Conservation (phyloP, 2,888 invertebrate species). For the Lochmaea crataegi region DNA sequence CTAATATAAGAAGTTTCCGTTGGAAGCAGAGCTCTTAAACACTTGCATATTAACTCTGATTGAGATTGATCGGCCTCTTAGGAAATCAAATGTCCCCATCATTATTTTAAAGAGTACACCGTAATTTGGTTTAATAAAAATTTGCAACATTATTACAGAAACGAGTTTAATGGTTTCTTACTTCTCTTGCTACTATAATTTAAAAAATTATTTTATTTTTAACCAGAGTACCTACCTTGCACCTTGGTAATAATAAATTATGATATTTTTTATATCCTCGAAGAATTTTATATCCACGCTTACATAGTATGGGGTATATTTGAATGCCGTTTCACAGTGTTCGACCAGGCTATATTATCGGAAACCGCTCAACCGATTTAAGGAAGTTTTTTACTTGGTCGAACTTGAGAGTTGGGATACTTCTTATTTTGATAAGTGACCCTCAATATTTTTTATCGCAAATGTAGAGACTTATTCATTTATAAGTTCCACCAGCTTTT, state of each 20-base stretch:
- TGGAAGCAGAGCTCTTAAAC: neutral
- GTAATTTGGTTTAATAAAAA: neutral
- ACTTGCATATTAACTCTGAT: constrained; percentile 1
- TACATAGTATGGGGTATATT: no score
- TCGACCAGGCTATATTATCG: no score
- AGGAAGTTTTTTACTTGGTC: no score
- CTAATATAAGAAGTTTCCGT: neutral
- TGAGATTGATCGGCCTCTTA: neutral
- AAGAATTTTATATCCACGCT: no score
- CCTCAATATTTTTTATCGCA: no score
- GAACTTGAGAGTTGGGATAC: no score
- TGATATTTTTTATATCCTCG: neutral
- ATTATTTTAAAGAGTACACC: constrained; percentile 3
- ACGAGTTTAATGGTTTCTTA: neutral
- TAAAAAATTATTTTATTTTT: neutral
- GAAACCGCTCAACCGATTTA: no score
- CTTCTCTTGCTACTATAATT: neutral
- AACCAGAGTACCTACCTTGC: neutral
- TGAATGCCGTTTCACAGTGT: no score
- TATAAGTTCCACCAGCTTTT: no score
- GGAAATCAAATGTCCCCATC: constrained; percentile 5
- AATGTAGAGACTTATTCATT: no score
- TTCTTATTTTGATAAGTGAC: no score
- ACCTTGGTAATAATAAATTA: neutral
- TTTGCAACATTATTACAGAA: neutral